A percentile compares a stretch with the other conserved stretches of the same genome.
These are phyloP conservation scores for Cheilosia scutellata DNA, from an alignment of 2,888 invertebrate genomes.

Conservation along the genomic window DNA sequence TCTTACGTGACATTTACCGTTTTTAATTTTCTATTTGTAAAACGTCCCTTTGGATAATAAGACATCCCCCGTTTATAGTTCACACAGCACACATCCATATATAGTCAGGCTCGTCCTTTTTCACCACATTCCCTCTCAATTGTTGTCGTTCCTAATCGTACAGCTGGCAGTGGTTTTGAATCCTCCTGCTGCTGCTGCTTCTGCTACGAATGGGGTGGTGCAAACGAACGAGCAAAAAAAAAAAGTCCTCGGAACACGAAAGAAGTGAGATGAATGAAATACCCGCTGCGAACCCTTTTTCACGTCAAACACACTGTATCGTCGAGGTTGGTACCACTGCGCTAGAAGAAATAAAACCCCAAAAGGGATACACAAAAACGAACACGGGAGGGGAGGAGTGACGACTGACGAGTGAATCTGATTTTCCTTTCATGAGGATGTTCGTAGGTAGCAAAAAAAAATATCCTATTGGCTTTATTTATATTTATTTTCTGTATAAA, in stretches of 20 bases:
- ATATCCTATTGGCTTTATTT: slow-evolving; percentile 3
- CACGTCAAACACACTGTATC: slow-evolving; percentile 22
- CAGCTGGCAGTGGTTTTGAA: slow-evolving; percentile 49
- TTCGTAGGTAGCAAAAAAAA: slow-evolving; percentile 28
- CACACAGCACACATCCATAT: slow-evolving; percentile 3
- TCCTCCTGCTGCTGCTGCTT: neutral
- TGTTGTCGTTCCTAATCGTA: slow-evolving; percentile 7
- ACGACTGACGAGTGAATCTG: slow-evolving; percentile 22
- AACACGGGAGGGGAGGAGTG: slow-evolving; percentile 2
- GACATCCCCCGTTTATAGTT: slow-evolving; percentile 17
- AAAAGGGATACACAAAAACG: slow-evolving; percentile 9
- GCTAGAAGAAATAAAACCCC: slow-evolving; percentile 1
- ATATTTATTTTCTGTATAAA: neutral
- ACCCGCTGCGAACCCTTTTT: slow-evolving; percentile 7
- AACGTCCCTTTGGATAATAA: slow-evolving; percentile 24
- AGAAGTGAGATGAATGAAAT: slow-evolving; percentile 31
- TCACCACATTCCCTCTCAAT: slow-evolving; percentile 5
- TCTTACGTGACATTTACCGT: slow-evolving; percentile 64
- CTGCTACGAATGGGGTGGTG: slow-evolving; percentile 44
- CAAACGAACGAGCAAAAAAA: slow-evolving; percentile 4
- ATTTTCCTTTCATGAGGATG: slow-evolving; percentile 29
- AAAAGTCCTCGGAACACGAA: slow-evolving; percentile 41
- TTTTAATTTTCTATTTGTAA: slow-evolving; percentile 25
- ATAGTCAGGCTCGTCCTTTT: slow-evolving; percentile 24
- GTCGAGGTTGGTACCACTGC: slow-evolving; percentile 61